Evolutionary conservation across 2,888 invertebrate species (phyloP).

Genomic region (Alloplasta piceator): DNA sequence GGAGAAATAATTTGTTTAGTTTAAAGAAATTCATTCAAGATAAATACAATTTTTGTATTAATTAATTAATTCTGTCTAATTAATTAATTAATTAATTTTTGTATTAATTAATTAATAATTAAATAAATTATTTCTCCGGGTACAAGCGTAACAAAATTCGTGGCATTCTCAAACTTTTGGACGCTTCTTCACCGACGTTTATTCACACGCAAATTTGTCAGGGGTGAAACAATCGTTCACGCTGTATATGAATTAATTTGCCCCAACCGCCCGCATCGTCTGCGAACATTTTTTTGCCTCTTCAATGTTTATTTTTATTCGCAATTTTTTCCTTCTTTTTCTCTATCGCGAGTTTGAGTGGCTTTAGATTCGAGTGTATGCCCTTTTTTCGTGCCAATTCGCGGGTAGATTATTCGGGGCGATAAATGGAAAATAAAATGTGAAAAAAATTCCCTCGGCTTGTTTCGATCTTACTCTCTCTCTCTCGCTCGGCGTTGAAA

Average conservation of each 20-base stretch:
- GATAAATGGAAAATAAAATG: slow-evolving; percentile 13
- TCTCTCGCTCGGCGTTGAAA: slow-evolving; percentile 44
- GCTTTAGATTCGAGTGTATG: slow-evolving; percentile 3
- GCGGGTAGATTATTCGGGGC: slow-evolving; percentile 28
- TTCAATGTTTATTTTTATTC: slow-evolving; percentile 8
- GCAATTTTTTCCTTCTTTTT: slow-evolving; percentile 17
- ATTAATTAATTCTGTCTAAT: too few species aligned
- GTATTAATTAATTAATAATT: too few species aligned
- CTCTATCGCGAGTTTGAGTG: background rate
- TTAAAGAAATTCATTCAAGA: too few species aligned
- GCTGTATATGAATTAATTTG: slow-evolving; percentile 38
- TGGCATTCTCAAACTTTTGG: too few species aligned
- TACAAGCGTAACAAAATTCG: too few species aligned
- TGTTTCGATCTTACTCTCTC: slow-evolving; percentile 2
- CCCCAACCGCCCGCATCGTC: slow-evolving; percentile 41
- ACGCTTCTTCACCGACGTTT: too few species aligned
- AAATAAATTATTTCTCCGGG: too few species aligned
- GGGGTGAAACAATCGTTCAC: slow-evolving; percentile 32
- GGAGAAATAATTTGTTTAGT: too few species aligned
- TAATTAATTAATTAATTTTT: too few species aligned
- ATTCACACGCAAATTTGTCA: too few species aligned
- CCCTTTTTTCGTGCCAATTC: slow-evolving; percentile 26
- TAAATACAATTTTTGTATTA: too few species aligned
- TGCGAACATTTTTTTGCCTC: slow-evolving; percentile 19
- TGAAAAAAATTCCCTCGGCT: background rate